phyloP scores from a whole-genome alignment of 2,113 vertebrate genomes.

The Zosterops hypoxanthus region DNA sequence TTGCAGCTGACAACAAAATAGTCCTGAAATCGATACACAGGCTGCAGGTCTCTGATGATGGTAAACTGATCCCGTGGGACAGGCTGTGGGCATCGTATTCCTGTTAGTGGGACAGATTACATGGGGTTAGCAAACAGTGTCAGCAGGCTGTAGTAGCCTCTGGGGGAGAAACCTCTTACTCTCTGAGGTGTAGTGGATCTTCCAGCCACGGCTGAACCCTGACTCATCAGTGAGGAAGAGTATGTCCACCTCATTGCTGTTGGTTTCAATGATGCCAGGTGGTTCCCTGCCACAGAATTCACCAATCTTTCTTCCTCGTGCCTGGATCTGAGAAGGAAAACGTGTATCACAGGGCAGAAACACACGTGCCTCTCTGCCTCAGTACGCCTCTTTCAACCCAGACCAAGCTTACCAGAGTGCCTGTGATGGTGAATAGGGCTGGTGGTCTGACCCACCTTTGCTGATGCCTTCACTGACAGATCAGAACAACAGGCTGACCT shows the following conservation, averaged over 20 bases:
- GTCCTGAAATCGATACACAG: conserved; percentile 73
- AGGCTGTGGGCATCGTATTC: conserved; percentile 75
- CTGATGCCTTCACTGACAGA: not conserved
- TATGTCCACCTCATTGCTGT: conserved; percentile 76
- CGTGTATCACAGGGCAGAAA: not conserved
- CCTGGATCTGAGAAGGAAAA: conserved; percentile 68
- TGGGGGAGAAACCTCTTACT: conserved; percentile 54
- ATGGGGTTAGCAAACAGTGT: not conserved
- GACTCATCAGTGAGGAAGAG: conserved; percentile 79
- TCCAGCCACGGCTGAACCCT: conserved; percentile 81
- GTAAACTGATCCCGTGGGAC: conserved; percentile 71
- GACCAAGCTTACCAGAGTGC: not conserved
- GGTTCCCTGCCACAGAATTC: conserved; percentile 73
- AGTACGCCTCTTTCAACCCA: not conserved
- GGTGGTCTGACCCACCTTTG: not conserved
- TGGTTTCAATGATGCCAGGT: conserved; percentile 71
- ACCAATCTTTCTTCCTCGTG: conserved; percentile 43
- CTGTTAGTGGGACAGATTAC: conserved; percentile 22
- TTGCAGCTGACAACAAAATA: conserved; percentile 75
- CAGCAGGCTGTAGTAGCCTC: not conserved
- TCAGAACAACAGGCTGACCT: not conserved
- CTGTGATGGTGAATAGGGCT: not conserved
- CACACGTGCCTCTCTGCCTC: not conserved
- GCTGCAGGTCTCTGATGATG: conserved; percentile 72
- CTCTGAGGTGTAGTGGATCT: conserved; percentile 73